A percentile compares a stretch with the other conserved stretches of the same genome.
Evolutionary conservation across 2,888 invertebrate genomes (phyloP).

Genomic region (Leptopilina myrica): DNA sequence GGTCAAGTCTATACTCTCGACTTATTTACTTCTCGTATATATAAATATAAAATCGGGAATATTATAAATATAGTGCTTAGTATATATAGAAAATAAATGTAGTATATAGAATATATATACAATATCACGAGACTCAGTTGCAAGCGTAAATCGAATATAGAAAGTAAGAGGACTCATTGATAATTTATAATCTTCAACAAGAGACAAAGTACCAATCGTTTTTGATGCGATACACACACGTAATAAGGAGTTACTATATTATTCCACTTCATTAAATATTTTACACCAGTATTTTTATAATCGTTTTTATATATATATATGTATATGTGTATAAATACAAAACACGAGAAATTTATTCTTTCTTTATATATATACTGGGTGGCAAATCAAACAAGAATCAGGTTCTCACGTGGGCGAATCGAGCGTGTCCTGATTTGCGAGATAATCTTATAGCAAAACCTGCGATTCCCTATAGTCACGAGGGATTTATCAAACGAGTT

Average conservation of each 20-base stretch:
- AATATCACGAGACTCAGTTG: not conserved
- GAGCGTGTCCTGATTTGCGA: conserved; percentile 31
- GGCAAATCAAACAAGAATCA: conserved; percentile 35
- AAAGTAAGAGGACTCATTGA: conserved; percentile 30
- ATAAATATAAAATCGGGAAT: not conserved
- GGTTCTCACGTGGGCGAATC: conserved; percentile 30
- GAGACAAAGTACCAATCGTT: conserved; percentile 27
- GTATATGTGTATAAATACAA: not conserved
- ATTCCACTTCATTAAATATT: not conserved
- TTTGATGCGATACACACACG: not conserved
- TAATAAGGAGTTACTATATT: not conserved
- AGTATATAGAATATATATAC: not conserved
- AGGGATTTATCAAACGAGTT: conserved; percentile 33
- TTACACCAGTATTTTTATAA: not conserved
- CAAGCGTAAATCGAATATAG: conserved; percentile 23
- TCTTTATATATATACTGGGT: conserved; percentile 10
- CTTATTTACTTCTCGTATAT: not conserved
- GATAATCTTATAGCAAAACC: conserved; percentile 28
- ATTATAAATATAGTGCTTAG: not conserved
- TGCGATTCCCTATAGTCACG: conserved; percentile 15
- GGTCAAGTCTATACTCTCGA: not conserved
- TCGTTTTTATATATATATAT: not conserved
- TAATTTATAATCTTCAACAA: conserved; percentile 33
- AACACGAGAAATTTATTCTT: not conserved
- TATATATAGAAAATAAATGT: not conserved